Evolutionary conservation across 2,888 invertebrate genomes (phyloP).

Genomic region (Eupithecia pulchellata): DNA sequence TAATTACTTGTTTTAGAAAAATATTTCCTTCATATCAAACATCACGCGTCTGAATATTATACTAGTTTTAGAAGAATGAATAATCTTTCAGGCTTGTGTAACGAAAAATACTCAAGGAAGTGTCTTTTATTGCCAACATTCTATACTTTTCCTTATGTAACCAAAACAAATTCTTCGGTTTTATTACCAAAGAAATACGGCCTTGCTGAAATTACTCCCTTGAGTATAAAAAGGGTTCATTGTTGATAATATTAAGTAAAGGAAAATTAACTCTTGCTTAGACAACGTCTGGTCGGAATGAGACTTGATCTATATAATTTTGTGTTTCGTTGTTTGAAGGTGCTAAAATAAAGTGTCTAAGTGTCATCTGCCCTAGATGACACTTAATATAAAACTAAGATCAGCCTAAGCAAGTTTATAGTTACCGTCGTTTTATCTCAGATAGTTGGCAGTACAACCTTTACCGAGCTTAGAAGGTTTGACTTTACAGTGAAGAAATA

Average conservation of each 20-base stretch:
- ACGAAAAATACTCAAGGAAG: slow-evolving; percentile 7
- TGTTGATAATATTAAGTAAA: slow-evolving; percentile 24
- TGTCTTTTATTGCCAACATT: slow-evolving; percentile 1
- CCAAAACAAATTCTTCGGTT: slow-evolving; percentile 4
- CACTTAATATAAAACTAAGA: neutral
- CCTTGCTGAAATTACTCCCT: slow-evolving; percentile 24
- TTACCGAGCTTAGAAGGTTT: neutral
- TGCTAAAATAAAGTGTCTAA: no score
- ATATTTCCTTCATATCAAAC: neutral
- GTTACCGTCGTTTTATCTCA: neutral
- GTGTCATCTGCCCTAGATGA: no score
- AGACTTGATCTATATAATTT: neutral
- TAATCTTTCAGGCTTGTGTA: neutral
- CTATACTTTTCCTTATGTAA: slow-evolving; percentile 8
- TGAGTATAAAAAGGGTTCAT: slow-evolving; percentile 21
- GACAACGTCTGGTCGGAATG: neutral
- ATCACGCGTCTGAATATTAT: neutral
- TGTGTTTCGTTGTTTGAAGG: neutral
- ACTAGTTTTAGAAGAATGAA: neutral
- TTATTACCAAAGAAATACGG: slow-evolving; percentile 25
- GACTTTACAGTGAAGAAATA: neutral
- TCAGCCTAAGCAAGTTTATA: neutral
- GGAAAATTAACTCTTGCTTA: neutral
- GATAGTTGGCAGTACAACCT: neutral
- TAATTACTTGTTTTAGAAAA: neutral